Base-by-base conservation (phyloP, 2,797 vertebrate species). In the Falco columbarius region DNA sequence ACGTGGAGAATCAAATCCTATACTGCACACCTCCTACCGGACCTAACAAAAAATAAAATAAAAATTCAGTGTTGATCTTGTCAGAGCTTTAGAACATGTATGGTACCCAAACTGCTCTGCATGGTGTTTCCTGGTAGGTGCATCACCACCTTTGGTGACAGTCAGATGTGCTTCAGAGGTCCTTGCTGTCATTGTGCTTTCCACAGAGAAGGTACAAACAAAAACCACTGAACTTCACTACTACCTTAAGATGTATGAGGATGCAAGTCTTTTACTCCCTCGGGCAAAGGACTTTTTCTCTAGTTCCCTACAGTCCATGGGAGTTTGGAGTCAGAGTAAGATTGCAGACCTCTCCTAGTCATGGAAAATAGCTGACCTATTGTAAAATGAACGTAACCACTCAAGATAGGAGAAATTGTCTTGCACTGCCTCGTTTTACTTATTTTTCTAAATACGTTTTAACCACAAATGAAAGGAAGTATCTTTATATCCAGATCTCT, bases 111-210 rank as follows among this genome's bases (percentile, higher is more conserved):
- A 49, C 11, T 21, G 20, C n/a, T 72, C 75, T 24, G 32, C 52
- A 67, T 0, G 2, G 12, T 42, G 38, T 79, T 21, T 9, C 15
- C 8, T 1, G 0, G 17, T 51, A 81, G 32, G 36, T 36, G 12
- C 21, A 38, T 23, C 44, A n/a, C 22, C 17, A 3, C 26, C 12
- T 81, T 29, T 72, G 23, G 11, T n/a, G n/a, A 29, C 9, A 76
- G 47, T 13, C 66, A 73, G 72, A 70, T 19, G 34, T 21, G 14
- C 15, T 52, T 34, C n/a, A 70, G 58, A 56, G 62, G 10, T 4
- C 38, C 62, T 71, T 0, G 1, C 46, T 61, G 61, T 26, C 42
- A 30, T 2, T 0, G 0, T 58, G 19, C 34, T 93, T 88, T 65
- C 56, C 58, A 67, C 0, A 3, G 72, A 76, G 59, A 72, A 73